Evolutionary conservation across 2,797 vertebrate species (phyloP).

Genomic region (Chloroceryle inda): DNA sequence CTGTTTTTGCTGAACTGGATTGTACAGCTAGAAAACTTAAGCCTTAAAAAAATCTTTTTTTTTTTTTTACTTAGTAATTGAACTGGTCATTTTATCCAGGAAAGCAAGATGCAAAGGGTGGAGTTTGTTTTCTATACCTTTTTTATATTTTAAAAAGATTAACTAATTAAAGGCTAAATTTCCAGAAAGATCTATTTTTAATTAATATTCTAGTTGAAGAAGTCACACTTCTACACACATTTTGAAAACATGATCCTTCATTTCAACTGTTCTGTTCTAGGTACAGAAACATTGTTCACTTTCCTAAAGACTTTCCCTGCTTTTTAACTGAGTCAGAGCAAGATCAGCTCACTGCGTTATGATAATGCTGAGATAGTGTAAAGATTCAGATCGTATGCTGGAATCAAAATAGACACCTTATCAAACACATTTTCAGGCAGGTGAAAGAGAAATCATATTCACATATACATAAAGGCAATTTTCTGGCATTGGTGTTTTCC

Average conservation of each 20-base stretch:
- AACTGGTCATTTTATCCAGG: background rate
- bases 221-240: background rate
- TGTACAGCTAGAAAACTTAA: background rate
- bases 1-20: background rate
- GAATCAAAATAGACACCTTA: conserved; percentile 15
- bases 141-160: background rate
- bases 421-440: background rate
- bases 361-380: background rate
- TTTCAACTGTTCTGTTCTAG: background rate
- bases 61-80: background rate
- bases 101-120: background rate
- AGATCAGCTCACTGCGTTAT: background rate
- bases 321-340: background rate
- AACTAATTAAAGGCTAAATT: background rate
- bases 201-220: background rate
- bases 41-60: fast-evolving
- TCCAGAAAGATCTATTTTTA: background rate
- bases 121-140: background rate
- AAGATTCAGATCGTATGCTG: background rate
- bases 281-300: background rate
- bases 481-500: background rate
- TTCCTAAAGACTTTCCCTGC: background rate
- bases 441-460: background rate
- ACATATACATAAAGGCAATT: background rate
- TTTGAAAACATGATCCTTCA: background rate